Percentiles rank a stretch among this genome's conserved stretches.
These are phyloP conservation scores for Chionoecetes opilio DNA, from an alignment of 1,140 invertebrate genomes.

Conservation along the genomic window DNA sequence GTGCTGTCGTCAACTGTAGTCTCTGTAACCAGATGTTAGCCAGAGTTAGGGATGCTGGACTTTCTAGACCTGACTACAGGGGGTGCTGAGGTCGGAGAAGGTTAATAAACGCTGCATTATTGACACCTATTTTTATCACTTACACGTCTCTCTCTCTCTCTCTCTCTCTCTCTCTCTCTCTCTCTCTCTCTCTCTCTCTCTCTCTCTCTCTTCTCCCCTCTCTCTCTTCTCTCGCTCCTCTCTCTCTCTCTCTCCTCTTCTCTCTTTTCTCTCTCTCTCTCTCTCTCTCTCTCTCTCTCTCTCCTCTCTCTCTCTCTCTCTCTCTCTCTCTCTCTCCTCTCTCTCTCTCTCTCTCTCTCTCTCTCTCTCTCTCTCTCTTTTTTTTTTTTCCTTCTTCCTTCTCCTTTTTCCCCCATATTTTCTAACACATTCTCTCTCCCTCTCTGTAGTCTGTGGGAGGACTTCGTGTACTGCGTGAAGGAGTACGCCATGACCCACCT, in stretches of 20 bases:
- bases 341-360: background rate
- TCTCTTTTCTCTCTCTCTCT: background rate
- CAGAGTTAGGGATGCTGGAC: too few species aligned
- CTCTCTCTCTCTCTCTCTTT: background rate
- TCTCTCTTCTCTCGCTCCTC: background rate
- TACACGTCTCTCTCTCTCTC: background rate
- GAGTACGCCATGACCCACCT: conserved; percentile 61
- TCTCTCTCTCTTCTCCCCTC: background rate
- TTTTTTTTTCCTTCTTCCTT: background rate
- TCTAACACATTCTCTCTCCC: background rate
- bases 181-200: conserved; percentile 33
- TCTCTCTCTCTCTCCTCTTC: background rate
- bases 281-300: too few species aligned
- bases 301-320: background rate
- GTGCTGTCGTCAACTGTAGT: too few species aligned
- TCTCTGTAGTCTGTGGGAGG: conserved; percentile 54
- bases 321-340: conserved; percentile 9
- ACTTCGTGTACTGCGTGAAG: conserved; percentile 56
- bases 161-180: conserved; percentile 22
- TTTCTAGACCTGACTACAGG: too few species aligned
- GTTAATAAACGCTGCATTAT: too few species aligned
- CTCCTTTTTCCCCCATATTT: too few species aligned
- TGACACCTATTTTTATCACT: background rate
- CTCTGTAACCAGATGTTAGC: too few species aligned
- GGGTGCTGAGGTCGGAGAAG: too few species aligned